These are phyloP conservation scores for Phyto melanocephala DNA, from an alignment of 2,888 invertebrate species.

Conservation along the genomic window DNA sequence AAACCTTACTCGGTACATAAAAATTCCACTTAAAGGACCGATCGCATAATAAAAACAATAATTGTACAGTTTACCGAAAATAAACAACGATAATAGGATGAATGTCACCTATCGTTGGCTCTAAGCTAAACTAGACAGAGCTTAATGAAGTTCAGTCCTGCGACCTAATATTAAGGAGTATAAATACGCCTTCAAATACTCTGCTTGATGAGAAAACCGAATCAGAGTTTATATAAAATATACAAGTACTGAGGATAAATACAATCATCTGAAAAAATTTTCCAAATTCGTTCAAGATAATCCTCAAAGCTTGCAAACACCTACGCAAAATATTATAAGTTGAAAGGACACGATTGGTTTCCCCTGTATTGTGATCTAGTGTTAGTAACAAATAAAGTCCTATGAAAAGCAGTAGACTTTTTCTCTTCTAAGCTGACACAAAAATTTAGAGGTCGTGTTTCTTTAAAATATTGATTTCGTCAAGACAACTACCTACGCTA, in stretches of 20 bases:
- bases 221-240: not conserved
- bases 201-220: not conserved
- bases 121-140: not conserved
- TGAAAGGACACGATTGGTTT: not conserved
- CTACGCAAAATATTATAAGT: not conserved
- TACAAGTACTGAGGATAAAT: not conserved
- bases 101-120: not conserved
- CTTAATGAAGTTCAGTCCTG: not conserved
- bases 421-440: conserved; percentile 19
- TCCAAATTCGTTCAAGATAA: not conserved
- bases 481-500: too few relatives aligned
- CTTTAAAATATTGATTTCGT: too few relatives aligned
- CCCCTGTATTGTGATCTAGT: not conserved
- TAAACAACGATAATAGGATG: not conserved
- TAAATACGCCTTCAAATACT: not conserved
- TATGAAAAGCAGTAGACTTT: conserved; percentile 2
- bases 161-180: not conserved
- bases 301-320: not conserved
- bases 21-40: conserved; percentile 7
- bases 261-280: not conserved
- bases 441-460: not conserved
- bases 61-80: not conserved
- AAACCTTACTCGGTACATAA: conserved; percentile 14
- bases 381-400: not conserved
- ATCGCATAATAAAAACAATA: conserved; percentile 24